Evolutionary conservation across 2,113 vertebrate species (phyloP).

Genomic region (Thunnus thynnus): DNA sequence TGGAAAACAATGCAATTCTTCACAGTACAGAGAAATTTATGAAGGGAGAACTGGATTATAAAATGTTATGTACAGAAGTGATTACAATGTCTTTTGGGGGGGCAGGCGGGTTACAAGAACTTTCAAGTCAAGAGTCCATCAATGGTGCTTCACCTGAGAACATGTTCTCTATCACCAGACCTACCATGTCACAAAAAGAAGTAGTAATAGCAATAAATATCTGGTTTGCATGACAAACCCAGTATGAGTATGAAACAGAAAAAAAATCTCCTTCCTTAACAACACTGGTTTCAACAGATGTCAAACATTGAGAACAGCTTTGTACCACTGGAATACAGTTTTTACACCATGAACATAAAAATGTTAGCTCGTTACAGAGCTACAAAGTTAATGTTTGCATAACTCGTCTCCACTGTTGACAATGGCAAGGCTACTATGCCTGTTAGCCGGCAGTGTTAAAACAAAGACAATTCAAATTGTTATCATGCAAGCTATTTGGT

Average conservation of each 20-base stretch:
- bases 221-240: constrained; percentile 1
- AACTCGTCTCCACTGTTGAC: neutral
- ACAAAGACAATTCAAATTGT: neutral
- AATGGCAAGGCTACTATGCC: neutral
- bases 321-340: constrained; percentile 24
- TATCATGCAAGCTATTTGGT: constrained; percentile 23
- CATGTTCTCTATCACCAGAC: constrained; percentile 49
- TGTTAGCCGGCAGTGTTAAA: neutral
- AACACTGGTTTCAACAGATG: constrained; percentile 11
- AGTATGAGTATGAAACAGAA: neutral
- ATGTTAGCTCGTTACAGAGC: neutral
- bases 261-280: neutral
- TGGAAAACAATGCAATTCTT: constrained; percentile 61
- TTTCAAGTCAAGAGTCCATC: constrained; percentile 11
- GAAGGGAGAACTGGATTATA: constrained; percentile 61
- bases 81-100: constrained; percentile 26
- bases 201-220: neutral
- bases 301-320: constrained; percentile 1
- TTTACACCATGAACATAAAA: neutral
- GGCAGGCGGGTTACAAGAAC: constrained; percentile 14
- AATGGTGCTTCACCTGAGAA: constrained; percentile 23
- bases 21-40: constrained; percentile 37
- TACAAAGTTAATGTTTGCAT: constrained; percentile 5
- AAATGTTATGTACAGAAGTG: constrained; percentile 25
- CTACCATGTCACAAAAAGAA: constrained; percentile 12